A percentile compares a stretch with the other conserved stretches of the same genome.
Evolutionary conservation across 1,140 invertebrate genomes (phyloP).

Genomic region (Caenorhabditis remanei): DNA sequence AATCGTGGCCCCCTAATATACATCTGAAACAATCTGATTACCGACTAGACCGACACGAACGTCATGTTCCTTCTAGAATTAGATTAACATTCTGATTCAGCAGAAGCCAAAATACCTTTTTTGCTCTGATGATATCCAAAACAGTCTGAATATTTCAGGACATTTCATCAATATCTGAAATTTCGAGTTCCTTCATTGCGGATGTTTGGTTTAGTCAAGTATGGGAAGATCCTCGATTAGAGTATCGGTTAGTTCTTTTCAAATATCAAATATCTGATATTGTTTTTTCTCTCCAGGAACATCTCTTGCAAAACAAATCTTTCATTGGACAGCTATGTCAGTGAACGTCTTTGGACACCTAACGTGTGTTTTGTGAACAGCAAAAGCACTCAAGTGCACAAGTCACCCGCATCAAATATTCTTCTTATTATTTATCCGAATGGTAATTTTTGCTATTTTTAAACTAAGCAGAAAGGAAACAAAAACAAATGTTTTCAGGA

Average conservation of each 20-base stretch:
- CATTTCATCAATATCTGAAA: conserved; percentile 77
- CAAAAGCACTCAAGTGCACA: conserved; percentile 76
- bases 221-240: conserved; percentile 74
- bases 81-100: background rate
- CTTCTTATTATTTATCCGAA: conserved; percentile 77
- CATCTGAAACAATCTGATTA: background rate
- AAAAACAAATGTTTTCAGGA: conserved; percentile 57
- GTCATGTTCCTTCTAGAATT: background rate
- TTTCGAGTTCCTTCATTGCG: conserved; percentile 76
- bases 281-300: conserved; percentile 63
- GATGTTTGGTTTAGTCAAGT: conserved; percentile 78
- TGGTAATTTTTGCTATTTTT: conserved; percentile 66
- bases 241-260: conserved; percentile 65
- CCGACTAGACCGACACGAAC: conserved; percentile 16
- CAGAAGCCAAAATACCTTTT: background rate
- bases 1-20: background rate
- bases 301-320: conserved; percentile 76
- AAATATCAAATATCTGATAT: background rate
- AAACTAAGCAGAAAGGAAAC: background rate
- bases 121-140: background rate
- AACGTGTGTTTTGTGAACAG: conserved; percentile 75
- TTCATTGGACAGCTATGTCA: conserved; percentile 74
- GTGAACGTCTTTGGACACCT: conserved; percentile 75
- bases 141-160: conserved; percentile 68
- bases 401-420: conserved; percentile 72